These are phyloP conservation scores for Synaphobranchus kaupii DNA, from an alignment of 2,797 vertebrate genomes.

Conservation along the genomic window DNA sequence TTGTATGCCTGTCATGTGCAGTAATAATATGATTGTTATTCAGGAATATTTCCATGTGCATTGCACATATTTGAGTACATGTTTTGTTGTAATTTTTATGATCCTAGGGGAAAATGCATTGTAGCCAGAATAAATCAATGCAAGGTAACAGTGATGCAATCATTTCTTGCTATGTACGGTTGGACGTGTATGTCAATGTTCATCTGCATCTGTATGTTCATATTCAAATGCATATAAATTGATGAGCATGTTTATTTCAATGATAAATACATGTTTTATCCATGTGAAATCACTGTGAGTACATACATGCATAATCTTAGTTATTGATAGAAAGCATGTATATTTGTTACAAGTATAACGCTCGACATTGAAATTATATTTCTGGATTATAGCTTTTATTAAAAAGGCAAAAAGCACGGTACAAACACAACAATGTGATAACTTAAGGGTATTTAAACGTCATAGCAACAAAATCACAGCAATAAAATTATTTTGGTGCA, in stretches of 20 bases:
- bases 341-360: not conserved
- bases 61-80: not conserved
- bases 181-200: not conserved
- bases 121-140: not conserved
- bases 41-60: constrained; percentile 4
- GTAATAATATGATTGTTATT: not conserved
- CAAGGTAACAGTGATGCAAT: not conserved
- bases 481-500: not conserved
- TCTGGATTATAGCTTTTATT: not conserved
- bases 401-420: not conserved
- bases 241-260: not conserved
- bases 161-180: not conserved
- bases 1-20: constrained; percentile 8
- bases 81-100: not conserved
- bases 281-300: not conserved
- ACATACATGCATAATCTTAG: not conserved
- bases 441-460: not conserved
- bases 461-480: not conserved
- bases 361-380: not conserved
- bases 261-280: not conserved
- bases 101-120: not conserved
- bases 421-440: not conserved
- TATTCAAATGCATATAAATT: not conserved
- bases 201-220: not conserved
- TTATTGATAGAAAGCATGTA: not conserved